Evolutionary conservation across 2,113 vertebrate genomes (phyloP).

Genomic region (Cryptomyrus ogoouensis): DNA sequence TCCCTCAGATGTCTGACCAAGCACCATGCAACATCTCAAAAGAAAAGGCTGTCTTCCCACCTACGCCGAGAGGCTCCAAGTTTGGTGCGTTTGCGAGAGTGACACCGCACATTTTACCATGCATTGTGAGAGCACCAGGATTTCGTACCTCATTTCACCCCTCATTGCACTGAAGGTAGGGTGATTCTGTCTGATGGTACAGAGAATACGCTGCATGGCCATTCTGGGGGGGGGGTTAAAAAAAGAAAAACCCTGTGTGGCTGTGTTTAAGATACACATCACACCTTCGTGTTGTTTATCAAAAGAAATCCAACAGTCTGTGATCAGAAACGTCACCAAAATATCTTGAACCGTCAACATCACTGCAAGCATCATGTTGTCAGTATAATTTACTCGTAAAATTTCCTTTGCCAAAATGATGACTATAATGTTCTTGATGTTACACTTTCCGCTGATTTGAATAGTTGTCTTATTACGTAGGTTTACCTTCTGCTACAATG

Average conservation of each 20-base stretch:
- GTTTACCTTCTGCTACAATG: background rate
- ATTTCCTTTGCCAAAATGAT: background rate
- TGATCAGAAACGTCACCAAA: background rate
- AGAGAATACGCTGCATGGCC: slow-evolving; percentile 26
- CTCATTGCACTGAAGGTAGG: slow-evolving; percentile 47
- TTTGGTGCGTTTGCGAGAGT: background rate
- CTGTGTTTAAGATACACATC: background rate
- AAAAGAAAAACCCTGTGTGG: background rate
- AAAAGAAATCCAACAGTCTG: background rate
- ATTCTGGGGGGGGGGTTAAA: background rate
- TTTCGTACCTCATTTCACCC: slow-evolving; percentile 60
- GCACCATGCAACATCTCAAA: background rate
- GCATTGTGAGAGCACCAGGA: slow-evolving; percentile 32
- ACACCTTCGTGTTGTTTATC: background rate
- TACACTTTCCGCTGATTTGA: background rate
- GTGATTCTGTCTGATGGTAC: slow-evolving; percentile 54
- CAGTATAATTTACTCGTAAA: background rate
- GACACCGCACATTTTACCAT: background rate
- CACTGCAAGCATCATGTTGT: background rate
- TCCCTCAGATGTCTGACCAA: background rate
- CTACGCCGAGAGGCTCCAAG: background rate
- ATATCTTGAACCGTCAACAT: background rate
- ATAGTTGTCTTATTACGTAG: background rate
- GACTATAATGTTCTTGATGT: background rate
- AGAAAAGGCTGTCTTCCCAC: background rate